Evolutionary conservation across 1,140 invertebrate species (phyloP), one percentile per base, ranked within the genome.

Genomic region (Lepidurus arcticus): DNA sequence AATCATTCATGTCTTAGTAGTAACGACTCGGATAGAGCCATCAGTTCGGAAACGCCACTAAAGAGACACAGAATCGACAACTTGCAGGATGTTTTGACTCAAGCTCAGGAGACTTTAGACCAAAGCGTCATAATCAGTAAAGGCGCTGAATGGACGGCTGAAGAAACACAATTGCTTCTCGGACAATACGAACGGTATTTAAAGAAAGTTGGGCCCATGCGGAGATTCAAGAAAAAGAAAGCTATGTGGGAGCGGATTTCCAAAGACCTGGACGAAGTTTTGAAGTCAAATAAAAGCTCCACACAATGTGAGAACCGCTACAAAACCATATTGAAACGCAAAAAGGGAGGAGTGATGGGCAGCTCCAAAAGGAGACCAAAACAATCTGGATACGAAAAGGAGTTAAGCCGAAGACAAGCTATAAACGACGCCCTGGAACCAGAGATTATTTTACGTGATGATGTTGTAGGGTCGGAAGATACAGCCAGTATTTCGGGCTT

Each of bases 241-340:
- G n/a, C 44, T 7, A 76, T 76, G 76, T 76, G 76, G 76, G 76
- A 76, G 8, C 45, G 53, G 53, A 76, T 76, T 26, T 76, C 76
- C n/a, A 6, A 34, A 42, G 76, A 76, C 34, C 45, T 76, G 8
- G 44, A 42, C 10, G 7, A 45, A 7, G 76, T 53, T 8, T 24
- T 76, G 13, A 65, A 65, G 24, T 44, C 76, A 8, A n/a, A 53
- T 6, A 43, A 45, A n/a, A 47, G 44, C 3, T 34, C 44, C 9
- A 65, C 44, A 43, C 76, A 76, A 26, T 76, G 76, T 47, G 76
- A 76, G 42, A 47, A 43, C 16, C 45, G 76, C 34, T 47, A 53
- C 45, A 76, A 44, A 11, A 44, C 24, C 24, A 24, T 45, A 34
- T 24, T 76, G 10, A 45, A 44, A 76, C 75, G 44, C 6, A 76